Evolutionary conservation across 2,888 invertebrate genomes (phyloP).

Genomic region (Mycogona germanica): DNA sequence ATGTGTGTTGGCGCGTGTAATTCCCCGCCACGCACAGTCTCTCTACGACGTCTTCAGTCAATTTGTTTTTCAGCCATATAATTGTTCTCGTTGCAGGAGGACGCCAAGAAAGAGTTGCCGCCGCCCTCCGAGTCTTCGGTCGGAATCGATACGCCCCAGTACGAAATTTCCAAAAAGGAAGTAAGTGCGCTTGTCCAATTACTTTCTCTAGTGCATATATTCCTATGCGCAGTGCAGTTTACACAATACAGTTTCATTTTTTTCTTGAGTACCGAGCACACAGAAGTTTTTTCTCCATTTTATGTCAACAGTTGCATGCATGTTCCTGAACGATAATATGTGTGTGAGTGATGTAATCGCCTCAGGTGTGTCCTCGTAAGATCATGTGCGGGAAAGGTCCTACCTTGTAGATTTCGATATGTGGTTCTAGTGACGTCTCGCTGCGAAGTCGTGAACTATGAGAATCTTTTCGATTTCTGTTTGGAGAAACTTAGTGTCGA

Average conservation of each 20-base stretch:
- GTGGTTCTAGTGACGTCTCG: no score
- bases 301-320: no score
- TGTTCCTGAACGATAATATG: no score
- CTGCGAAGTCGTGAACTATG: no score
- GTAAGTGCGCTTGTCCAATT: slow-evolving; percentile 26
- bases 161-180: slow-evolving; percentile 35
- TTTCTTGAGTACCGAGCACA: neutral
- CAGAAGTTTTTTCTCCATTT: neutral
- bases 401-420: no score
- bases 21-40: neutral
- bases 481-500: no score
- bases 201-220: neutral
- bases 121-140: slow-evolving; percentile 33
- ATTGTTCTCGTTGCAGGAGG: slow-evolving; percentile 29
- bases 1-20: no score
- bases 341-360: no score
- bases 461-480: no score
- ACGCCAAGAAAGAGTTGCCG: slow-evolving; percentile 30
- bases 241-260: neutral
- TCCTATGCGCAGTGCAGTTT: neutral
- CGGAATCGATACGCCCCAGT: slow-evolving; percentile 30
- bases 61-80: neutral
- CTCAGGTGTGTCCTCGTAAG: no score
- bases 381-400: no score
- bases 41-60: neutral